phyloP scores from a whole-genome alignment of 2,888 invertebrate species.

The Drosophila anomalata region DNA sequence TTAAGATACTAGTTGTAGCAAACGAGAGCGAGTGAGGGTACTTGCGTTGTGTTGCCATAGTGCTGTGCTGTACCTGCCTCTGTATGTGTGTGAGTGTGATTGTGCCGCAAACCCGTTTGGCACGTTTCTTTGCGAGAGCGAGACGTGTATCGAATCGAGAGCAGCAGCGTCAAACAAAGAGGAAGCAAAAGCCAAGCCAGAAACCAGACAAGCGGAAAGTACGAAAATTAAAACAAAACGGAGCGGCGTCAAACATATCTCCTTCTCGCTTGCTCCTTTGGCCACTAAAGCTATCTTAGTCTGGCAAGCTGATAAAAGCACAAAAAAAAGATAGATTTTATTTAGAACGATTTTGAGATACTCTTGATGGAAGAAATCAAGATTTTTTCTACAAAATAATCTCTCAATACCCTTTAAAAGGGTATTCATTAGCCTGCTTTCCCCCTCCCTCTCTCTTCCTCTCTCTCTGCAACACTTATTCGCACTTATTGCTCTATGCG shows the following conservation, averaged over 20 bases:
- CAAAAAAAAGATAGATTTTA: constrained; percentile 7
- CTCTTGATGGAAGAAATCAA: not conserved
- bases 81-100: constrained; percentile 6
- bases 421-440: not conserved
- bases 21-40: constrained; percentile 28
- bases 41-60: constrained; percentile 30
- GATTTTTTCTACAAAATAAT: too few species aligned
- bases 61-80: constrained; percentile 54
- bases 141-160: constrained; percentile 46
- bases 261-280: not conserved
- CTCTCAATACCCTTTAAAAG: not conserved
- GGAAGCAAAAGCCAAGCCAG: constrained; percentile 67
- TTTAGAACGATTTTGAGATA: not conserved
- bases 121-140: constrained; percentile 73
- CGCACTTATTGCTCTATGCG: constrained; percentile 40
- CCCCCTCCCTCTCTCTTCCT: constrained; percentile 38
- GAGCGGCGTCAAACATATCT: constrained; percentile 23
- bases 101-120: constrained; percentile 73
- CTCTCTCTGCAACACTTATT: constrained; percentile 35
- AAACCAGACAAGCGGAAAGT: constrained; percentile 30
- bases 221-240: constrained; percentile 24
- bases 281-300: constrained; percentile 1
- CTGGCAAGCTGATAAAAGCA: constrained; percentile 14
- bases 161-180: constrained; percentile 72
- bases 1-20: constrained; percentile 82